These are phyloP conservation scores for Siniperca scherzeri DNA, from an alignment of 2,797 vertebrate genomes.

Conservation along the genomic window DNA sequence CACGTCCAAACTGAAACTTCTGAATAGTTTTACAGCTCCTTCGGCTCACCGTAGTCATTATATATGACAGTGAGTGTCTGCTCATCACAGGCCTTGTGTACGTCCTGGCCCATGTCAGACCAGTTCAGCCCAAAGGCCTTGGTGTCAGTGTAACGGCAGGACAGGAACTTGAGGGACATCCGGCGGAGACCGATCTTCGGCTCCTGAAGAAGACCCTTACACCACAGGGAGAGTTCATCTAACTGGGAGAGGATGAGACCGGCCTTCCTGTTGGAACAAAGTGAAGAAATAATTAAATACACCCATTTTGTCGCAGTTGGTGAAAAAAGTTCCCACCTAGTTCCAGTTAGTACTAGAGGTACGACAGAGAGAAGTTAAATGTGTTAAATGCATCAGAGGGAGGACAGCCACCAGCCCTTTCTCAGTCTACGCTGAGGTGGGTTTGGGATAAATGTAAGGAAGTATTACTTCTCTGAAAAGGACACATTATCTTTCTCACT, in stretches of 20 bases:
- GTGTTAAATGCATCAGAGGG: too few species aligned
- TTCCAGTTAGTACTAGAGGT: too few species aligned
- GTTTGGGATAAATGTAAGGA: too few species aligned
- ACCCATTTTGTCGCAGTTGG: too few species aligned
- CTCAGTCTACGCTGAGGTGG: too few species aligned
- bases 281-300: background rate
- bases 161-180: conserved; percentile 92
- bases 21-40: conserved; percentile 85
- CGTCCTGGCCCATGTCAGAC: conserved; percentile 92
- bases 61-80: conserved; percentile 95
- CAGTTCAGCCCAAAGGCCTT: conserved; percentile 95
- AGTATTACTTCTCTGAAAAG: too few species aligned
- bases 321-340: too few species aligned
- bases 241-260: conserved; percentile 97
- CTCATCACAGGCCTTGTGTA: conserved; percentile 96
- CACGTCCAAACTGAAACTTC: conserved; percentile 3
- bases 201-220: conserved; percentile 94
- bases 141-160: conserved; percentile 98
- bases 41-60: conserved; percentile 96
- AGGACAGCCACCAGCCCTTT: too few species aligned
- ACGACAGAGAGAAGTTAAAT: too few species aligned
- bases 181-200: conserved; percentile 95
- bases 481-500: too few species aligned
- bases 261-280: conserved; percentile 90
- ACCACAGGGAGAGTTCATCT: conserved; percentile 94